phyloP scores from a whole-genome alignment of 2,113 vertebrate species.

The cattle (Bos taurus) region DNA sequence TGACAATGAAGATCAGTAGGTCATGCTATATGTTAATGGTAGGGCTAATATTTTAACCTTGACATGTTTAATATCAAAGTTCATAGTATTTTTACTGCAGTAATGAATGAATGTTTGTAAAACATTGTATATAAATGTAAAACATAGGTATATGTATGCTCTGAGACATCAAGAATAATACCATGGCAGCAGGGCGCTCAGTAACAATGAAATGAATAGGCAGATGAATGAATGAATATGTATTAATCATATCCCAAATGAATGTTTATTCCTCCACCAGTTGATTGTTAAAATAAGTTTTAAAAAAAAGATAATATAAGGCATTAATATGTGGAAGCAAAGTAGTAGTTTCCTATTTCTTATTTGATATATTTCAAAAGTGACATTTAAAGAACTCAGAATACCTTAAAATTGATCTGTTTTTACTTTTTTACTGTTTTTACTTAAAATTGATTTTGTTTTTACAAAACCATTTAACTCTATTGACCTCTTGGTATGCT shows the following conservation, averaged over 20 bases:
- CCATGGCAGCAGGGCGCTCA: background rate
- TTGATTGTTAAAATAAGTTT: background rate
- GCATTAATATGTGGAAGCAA: background rate
- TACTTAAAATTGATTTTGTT: background rate
- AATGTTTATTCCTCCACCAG: background rate
- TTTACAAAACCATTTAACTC: conserved; percentile 3
- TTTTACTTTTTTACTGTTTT: conserved; percentile 11
- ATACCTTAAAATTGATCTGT: background rate
- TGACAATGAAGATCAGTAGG: background rate
- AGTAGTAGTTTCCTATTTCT: background rate
- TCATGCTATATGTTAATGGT: background rate
- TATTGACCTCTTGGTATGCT: background rate
- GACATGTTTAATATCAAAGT: background rate
- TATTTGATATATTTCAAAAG: background rate
- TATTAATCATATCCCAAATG: background rate
- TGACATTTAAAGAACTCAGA: background rate
- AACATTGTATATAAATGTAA: background rate
- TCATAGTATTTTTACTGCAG: background rate
- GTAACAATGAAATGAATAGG: background rate
- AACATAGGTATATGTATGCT: background rate
- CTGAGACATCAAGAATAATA: background rate
- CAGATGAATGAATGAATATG: background rate
- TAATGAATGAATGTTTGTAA: conserved; percentile 9
- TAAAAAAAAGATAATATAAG: background rate
- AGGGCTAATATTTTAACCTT: background rate